Conservation (phyloP, 2,888 invertebrate genomes). For the Neria commutata region DNA sequence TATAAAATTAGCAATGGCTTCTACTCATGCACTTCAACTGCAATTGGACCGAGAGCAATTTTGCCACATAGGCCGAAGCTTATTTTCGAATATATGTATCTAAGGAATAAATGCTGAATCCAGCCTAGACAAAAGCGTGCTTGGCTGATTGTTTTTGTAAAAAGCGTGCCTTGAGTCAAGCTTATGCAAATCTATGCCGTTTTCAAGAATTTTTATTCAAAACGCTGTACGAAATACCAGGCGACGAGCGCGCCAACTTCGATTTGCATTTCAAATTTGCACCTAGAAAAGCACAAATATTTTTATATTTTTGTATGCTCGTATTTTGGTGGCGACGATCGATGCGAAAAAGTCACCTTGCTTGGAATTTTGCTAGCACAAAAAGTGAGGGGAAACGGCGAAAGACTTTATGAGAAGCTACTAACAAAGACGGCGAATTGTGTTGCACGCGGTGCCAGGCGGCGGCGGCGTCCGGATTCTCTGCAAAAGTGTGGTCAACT, state of each 20-base stretch:
- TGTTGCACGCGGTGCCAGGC: conserved; percentile 5
- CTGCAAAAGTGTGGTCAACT: conserved; percentile 18
- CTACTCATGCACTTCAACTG: too few species aligned
- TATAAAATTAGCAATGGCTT: too few species aligned
- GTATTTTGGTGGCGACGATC: conserved; percentile 12
- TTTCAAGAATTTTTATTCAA: conserved; percentile 10
- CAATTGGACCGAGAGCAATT: too few species aligned
- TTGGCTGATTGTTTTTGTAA: neutral
- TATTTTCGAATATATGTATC: too few species aligned
- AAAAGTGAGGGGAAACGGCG: conserved; percentile 7
- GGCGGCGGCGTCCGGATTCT: conserved; percentile 22
- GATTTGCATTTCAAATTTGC: conserved; percentile 53
- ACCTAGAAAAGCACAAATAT: conserved; percentile 40
- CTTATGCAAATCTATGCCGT: conserved; percentile 48
- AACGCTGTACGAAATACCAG: conserved; percentile 23
- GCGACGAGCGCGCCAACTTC: conserved; percentile 26
- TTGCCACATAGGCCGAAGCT: too few species aligned
- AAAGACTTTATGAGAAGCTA: too few species aligned
- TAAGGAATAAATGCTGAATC: too few species aligned
- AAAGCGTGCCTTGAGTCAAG: conserved; percentile 51
- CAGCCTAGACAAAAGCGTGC: too few species aligned
- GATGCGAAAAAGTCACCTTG: conserved; percentile 49
- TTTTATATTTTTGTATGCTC: too few species aligned
- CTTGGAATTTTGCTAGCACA: conserved; percentile 45
- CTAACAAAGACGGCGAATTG: conserved; percentile 18